These are phyloP conservation scores for Altica lythri DNA, from an alignment of 2,888 invertebrate genomes.

Conservation along the genomic window DNA sequence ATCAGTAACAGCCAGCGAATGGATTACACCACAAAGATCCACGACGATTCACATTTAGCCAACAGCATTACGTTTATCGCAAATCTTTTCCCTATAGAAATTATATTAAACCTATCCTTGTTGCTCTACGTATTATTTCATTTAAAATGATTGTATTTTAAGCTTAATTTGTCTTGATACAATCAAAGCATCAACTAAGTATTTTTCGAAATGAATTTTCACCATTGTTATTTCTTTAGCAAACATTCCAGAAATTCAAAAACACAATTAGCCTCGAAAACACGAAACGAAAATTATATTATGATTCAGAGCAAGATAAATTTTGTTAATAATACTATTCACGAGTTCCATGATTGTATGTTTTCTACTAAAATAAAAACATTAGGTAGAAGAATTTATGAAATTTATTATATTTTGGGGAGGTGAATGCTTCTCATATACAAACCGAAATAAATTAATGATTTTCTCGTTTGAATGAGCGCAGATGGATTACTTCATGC, in stretches of 20 bases:
- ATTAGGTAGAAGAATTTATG: constrained; percentile 3
- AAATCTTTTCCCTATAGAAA: too few relatives aligned
- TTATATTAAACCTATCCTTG: too few relatives aligned
- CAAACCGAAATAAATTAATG: constrained; percentile 6
- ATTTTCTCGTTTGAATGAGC: constrained; percentile 9
- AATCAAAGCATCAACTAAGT: too few relatives aligned
- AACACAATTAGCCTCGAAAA: constrained; percentile 2
- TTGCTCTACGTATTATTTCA: too few relatives aligned
- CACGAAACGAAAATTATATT: not conserved
- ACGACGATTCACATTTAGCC: too few relatives aligned
- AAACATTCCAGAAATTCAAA: not conserved
- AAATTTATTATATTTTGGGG: constrained; percentile 1
- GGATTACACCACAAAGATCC: too few relatives aligned
- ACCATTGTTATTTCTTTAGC: too few relatives aligned
- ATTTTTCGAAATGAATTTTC: too few relatives aligned
- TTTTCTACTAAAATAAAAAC: constrained; percentile 5
- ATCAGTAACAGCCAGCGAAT: too few relatives aligned
- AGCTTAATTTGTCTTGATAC: too few relatives aligned
- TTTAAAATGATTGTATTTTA: too few relatives aligned
- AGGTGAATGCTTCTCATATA: constrained; percentile 7
- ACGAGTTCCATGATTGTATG: constrained; percentile 1
- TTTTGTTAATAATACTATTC: not conserved
- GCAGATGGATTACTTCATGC: constrained; percentile 8
- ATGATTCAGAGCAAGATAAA: not conserved
- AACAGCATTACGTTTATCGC: too few relatives aligned